These are phyloP conservation scores for Tridacna gigas DNA, from an alignment of 2,888 invertebrate genomes.

Conservation along the genomic window DNA sequence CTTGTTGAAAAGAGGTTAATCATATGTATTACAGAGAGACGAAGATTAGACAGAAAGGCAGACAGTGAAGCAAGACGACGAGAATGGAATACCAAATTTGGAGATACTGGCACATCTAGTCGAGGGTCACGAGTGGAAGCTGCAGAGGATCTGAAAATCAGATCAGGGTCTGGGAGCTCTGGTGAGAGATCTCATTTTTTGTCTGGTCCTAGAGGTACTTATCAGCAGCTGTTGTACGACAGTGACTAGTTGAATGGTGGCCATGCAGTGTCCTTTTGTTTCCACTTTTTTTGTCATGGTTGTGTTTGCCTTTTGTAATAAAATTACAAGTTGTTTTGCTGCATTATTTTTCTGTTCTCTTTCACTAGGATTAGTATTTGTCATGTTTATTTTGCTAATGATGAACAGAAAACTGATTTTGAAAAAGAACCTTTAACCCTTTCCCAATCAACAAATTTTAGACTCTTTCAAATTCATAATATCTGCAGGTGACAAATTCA, in stretches of 20 bases:
- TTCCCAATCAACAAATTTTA: background rate
- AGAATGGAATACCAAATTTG: slow-evolving; percentile 90
- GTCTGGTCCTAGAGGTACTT: slow-evolving; percentile 6
- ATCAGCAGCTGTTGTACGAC: slow-evolving; percentile 1
- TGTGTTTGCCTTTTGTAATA: no score
- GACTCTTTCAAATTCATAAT: background rate
- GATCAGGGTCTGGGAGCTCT: slow-evolving; percentile 40
- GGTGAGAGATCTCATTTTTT: slow-evolving; percentile 16
- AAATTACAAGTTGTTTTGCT: no score
- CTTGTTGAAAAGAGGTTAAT: background rate
- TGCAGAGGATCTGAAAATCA: slow-evolving; percentile 60
- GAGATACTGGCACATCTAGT: slow-evolving; percentile 66
- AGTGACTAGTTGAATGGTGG: background rate
- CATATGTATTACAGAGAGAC: slow-evolving; percentile 74
- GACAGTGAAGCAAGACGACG: slow-evolving; percentile 91
- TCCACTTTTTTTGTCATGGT: no score
- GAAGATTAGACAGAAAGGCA: slow-evolving; percentile 86
- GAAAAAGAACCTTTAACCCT: no score
- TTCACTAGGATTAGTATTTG: no score
- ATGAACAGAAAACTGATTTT: no score
- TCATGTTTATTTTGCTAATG: no score
- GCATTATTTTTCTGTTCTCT: no score
- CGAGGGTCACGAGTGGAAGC: slow-evolving; percentile 51
- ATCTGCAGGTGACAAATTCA: background rate
- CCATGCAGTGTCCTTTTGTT: no score